Conservation (phyloP, 2,888 invertebrate genomes). For the Prostheceraeus crozeri region DNA sequence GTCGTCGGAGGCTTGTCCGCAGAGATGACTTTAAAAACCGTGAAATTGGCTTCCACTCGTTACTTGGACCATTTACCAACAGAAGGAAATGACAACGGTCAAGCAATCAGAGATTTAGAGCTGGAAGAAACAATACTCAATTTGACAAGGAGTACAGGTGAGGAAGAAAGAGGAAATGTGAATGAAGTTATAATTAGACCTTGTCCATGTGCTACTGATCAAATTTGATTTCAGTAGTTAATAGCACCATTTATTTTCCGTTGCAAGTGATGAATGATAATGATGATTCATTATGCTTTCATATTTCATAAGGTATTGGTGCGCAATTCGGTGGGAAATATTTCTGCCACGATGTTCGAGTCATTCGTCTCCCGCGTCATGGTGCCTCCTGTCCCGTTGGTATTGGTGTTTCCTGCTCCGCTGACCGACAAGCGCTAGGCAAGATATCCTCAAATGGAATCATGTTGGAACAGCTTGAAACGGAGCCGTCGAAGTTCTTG, state of each 20-base stretch:
- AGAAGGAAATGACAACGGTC: constrained; percentile 55
- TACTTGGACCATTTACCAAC: constrained; percentile 54
- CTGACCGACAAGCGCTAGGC: constrained; percentile 55
- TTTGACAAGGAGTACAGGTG: constrained; percentile 45
- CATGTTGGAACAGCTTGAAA: constrained; percentile 56
- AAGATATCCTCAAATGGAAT: constrained; percentile 55
- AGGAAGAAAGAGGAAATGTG: no score
- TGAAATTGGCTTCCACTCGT: constrained; percentile 54
- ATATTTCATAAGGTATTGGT: constrained; percentile 56
- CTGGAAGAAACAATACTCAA: constrained; percentile 50
- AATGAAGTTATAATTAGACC: no score
- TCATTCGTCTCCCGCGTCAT: constrained; percentile 54
- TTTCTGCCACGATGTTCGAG: constrained; percentile 57
- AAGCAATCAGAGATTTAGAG: constrained; percentile 53
- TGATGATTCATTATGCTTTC: no score
- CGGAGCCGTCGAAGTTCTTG: constrained; percentile 53
- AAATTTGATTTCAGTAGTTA: no score
- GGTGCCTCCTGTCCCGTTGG: constrained; percentile 57
- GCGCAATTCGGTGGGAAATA: constrained; percentile 58
- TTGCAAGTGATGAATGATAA: no score
- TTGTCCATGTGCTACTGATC: no score
- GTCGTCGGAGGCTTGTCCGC: constrained; percentile 57
- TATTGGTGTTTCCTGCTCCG: constrained; percentile 57
- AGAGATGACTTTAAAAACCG: constrained; percentile 55
- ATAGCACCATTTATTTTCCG: no score